Conservation (phyloP, 2,113 vertebrate species). For the Odontophorus gujanensis region DNA sequence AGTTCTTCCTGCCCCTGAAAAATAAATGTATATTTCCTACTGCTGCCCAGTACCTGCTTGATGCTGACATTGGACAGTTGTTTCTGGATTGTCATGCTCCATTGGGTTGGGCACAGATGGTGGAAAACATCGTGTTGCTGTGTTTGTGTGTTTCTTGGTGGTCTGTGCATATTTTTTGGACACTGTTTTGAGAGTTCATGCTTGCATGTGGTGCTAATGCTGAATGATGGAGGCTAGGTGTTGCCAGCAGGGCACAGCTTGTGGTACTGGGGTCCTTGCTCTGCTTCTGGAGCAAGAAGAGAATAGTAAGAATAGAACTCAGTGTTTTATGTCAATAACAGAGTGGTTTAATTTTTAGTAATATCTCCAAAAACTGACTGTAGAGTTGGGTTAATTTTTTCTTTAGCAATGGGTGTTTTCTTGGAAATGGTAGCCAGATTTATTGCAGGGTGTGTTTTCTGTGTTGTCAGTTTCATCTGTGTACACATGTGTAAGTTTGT, state of each 20-base stretch:
- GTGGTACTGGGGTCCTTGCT: background rate
- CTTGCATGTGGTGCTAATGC: background rate
- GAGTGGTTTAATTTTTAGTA: background rate
- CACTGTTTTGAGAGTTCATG: background rate
- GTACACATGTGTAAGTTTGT: background rate
- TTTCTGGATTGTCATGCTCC: fast-evolving
- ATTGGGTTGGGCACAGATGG: background rate
- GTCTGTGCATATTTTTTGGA: background rate
- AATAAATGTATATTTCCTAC: background rate
- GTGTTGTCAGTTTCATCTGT: background rate
- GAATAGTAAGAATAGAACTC: background rate
- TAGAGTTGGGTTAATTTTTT: background rate
- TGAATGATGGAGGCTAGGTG: background rate
- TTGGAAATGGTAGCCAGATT: background rate
- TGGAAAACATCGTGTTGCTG: background rate
- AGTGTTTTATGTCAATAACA: background rate
- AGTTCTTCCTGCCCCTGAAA: background rate
- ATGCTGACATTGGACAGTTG: background rate
- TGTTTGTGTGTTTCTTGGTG: fast-evolving
- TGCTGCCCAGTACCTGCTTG: background rate
- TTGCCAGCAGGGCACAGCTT: background rate
- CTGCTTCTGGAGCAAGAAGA: background rate
- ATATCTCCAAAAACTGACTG: background rate
- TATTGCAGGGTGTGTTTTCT: background rate
- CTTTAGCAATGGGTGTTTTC: background rate